These are phyloP conservation scores for pig (Sus scrofa) DNA, from an alignment of 2,113 vertebrate genomes.

Conservation along the genomic window T2T-Sscrofa CM000814.6:91410501-91411000, in stretches of 20 bases:
- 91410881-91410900: neutral
- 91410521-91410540: neutral
- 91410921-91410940: conserved; percentile 42
- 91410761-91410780: neutral
- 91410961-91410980: conserved; percentile 95
- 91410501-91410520: neutral
- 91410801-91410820: neutral
- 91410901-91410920: neutral
- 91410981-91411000: conserved; percentile 99
- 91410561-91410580: neutral
- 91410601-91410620: neutral
- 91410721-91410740: neutral
- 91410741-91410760: neutral
- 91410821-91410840: neutral
- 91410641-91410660: neutral
- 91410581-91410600: neutral
- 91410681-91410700: neutral
- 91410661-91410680: neutral
- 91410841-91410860: neutral
- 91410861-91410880: neutral
- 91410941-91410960: neutral
- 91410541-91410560: neutral
- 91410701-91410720: neutral
- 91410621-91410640: conserved; percentile 25
- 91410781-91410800: neutral